Conservation (phyloP, 1,140 invertebrate species). For the Conus ventricosus region DNA sequence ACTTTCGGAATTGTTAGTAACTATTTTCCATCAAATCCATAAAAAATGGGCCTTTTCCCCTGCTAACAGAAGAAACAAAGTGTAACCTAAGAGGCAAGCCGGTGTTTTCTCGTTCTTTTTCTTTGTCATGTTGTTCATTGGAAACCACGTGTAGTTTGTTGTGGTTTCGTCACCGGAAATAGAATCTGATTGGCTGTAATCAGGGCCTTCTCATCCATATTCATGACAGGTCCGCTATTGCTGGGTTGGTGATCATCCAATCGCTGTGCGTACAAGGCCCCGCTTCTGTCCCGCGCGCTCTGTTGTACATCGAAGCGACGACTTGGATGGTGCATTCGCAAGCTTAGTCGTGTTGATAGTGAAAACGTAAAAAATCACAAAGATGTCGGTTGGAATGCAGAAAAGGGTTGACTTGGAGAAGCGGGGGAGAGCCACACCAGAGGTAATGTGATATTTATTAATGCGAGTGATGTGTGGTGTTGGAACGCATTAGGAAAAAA, state of each 20-base stretch:
- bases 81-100: no score
- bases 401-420: conserved; percentile 61
- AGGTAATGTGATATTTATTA: conserved; percentile 48
- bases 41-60: no score
- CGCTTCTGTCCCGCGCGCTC: conserved; percentile 40
- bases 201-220: conserved; percentile 28
- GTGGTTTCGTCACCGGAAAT: conserved; percentile 22
- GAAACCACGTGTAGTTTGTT: conserved; percentile 36
- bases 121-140: neutral
- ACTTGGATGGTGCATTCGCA: conserved; percentile 1
- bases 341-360: conserved; percentile 4
- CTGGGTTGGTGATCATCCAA: conserved; percentile 24
- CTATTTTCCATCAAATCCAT: no score
- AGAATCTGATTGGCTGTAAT: conserved; percentile 29
- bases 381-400: conserved; percentile 48
- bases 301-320: conserved; percentile 28
- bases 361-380: conserved; percentile 30
- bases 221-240: conserved; percentile 18
- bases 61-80: no score
- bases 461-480: neutral
- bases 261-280: neutral
- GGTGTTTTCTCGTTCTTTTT: neutral
- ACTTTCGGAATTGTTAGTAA: no score
- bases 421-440: conserved; percentile 51
- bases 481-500: conserved; percentile 10